Evolutionary conservation across 2,113 vertebrate species (phyloP), one percentile per base, ranked within the genome.

Genomic region (Columba livia): DNA sequence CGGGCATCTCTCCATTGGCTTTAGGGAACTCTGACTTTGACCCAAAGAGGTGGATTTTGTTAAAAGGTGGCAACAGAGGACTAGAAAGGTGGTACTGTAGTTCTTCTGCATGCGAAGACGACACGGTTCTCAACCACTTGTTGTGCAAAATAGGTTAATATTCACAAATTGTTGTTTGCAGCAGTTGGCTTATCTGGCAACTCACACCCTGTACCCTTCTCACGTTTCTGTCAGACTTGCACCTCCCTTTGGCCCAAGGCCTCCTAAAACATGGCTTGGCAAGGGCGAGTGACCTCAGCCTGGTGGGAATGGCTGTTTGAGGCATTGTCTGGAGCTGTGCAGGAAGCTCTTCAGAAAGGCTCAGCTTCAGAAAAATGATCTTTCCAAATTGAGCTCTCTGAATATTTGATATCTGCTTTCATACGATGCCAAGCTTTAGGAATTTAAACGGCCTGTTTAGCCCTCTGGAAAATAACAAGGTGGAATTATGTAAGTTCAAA

Each of bases 341-440:
- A 91, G 85, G 94, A 86, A 97, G 74, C 78, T 80, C 85, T 93
- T 95, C 57, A 62, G 75, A 92, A 93, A 79, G 84, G 67, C 66
- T 97, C 66, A 66, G 75, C 87, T 83, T 81, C 83, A 86, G 92
- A 93, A 90, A 97, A 94, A 75, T 79, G 61, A 95, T 95, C 89
- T 89, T 94, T 84, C 87, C 94, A 92, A 95, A 91, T 4, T 38
- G 79, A 96, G 80, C 53, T 62, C 44, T 91, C 79, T 92, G 91
- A 95, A 90, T 95, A 91, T 95, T 91, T 95, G 96, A 88, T 95
- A 81, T 67, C 95, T 94, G 86, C 92, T 95, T 96, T 97, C 62
- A 93, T 95, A 95, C 51, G 82, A 60, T 95, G 89, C 87, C 93
- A 94, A 54, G 77, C 78, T 91, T 93, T 91, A 89, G 91, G 95